phyloP scores from a whole-genome alignment of 2,888 invertebrate genomes.

The Pachymerium ferrugineum region DNA sequence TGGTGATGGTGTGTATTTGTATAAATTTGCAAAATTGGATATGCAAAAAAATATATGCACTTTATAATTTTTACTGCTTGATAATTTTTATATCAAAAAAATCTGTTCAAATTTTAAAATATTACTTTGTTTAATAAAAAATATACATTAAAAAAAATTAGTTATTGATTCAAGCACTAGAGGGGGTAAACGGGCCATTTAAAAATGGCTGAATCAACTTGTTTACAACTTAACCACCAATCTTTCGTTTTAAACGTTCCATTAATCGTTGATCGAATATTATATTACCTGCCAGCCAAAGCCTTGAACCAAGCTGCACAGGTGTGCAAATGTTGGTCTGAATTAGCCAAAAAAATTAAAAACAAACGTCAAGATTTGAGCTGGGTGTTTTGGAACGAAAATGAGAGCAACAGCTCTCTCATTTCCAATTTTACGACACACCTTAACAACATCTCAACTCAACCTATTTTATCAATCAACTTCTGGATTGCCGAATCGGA shows the following conservation, averaged over 20 bases:
- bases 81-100: too few relatives aligned
- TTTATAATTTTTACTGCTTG: neutral
- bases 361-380: neutral
- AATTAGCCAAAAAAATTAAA: neutral
- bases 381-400: neutral
- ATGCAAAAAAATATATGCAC: neutral
- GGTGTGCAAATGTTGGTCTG: neutral
- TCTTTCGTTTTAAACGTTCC: neutral
- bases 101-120: neutral
- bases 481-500: too few relatives aligned
- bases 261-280: neutral
- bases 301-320: neutral
- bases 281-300: neutral
- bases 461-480: slow-evolving; percentile 34
- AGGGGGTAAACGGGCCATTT: too few relatives aligned
- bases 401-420: too few relatives aligned
- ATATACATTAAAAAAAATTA: too few relatives aligned
- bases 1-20: neutral
- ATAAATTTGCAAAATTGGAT: neutral
- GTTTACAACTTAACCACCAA: neutral
- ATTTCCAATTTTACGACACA: neutral
- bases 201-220: neutral
- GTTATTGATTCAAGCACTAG: too few relatives aligned
- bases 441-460: neutral
- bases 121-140: too few relatives aligned